Conservation (phyloP, 2,113 vertebrate species). For the Oncorhynchus gorbuscha region DNA sequence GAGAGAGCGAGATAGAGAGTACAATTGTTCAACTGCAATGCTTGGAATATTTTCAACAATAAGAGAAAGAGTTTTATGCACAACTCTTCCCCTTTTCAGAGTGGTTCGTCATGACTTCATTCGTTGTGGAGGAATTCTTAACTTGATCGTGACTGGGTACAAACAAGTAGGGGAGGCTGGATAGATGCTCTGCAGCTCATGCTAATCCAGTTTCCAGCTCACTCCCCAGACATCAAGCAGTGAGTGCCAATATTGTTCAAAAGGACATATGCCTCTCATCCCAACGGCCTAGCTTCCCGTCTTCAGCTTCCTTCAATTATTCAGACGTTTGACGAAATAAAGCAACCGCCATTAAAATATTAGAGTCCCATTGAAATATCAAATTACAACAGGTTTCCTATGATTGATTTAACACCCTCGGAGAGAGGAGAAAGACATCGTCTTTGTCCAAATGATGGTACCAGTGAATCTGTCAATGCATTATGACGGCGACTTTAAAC, state of each 20-base stretch:
- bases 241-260: conserved; percentile 17
- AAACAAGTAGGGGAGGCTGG: too few species aligned
- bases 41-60: not conserved
- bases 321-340: conserved; percentile 48
- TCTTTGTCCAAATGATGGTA: not conserved
- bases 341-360: conserved; percentile 6
- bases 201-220: not conserved
- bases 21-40: too few species aligned
- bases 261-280: conserved; percentile 36
- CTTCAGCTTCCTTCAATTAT: conserved; percentile 59
- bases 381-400: conserved; percentile 11
- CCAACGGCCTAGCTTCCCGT: conserved; percentile 50
- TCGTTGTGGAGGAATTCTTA: too few species aligned
- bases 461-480: not conserved
- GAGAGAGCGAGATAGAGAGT: not conserved
- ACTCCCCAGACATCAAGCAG: not conserved
- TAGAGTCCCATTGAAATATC: conserved; percentile 14
- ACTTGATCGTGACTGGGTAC: too few species aligned
- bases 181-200: too few species aligned
- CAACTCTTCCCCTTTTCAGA: not conserved
- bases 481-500: not conserved
- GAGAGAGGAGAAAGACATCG: not conserved
- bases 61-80: not conserved
- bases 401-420: conserved; percentile 21
- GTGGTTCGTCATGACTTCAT: not conserved